These are phyloP conservation scores for Bombus huntii DNA, from an alignment of 1,140 invertebrate species.

Conservation along the genomic window DNA sequence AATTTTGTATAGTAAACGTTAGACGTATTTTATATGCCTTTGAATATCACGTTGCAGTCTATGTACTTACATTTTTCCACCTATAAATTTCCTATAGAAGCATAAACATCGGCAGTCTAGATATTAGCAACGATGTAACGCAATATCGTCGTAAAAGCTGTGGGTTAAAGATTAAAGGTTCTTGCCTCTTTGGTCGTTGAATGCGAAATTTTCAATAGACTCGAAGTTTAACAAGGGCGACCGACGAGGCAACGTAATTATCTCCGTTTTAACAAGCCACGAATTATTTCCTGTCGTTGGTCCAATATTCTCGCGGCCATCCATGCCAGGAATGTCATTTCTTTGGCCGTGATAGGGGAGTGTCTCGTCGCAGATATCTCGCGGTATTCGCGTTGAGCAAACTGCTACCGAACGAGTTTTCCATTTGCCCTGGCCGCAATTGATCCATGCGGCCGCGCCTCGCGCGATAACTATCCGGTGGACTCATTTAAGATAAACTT, in stretches of 20 bases:
- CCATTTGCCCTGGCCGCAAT: slow-evolving; percentile 54
- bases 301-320: slow-evolving; percentile 23
- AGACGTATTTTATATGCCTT: neutral
- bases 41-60: neutral
- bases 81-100: neutral
- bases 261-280: slow-evolving; percentile 59
- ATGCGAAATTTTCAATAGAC: slow-evolving; percentile 31
- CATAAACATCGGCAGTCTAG: neutral
- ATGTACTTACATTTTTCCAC: neutral
- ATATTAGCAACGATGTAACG: slow-evolving; percentile 2
- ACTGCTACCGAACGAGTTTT: slow-evolving; percentile 61
- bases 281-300: slow-evolving; percentile 42
- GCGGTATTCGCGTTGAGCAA: slow-evolving; percentile 44
- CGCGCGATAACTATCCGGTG: slow-evolving; percentile 52
- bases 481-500: slow-evolving; percentile 70
- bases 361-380: slow-evolving; percentile 49
- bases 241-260: slow-evolving; percentile 56
- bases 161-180: slow-evolving; percentile 27
- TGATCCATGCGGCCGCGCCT: slow-evolving; percentile 50
- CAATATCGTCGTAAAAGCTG: neutral
- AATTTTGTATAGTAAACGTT: too few relatives aligned
- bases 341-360: neutral
- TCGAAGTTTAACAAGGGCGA: slow-evolving; percentile 16
- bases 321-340: neutral
- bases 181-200: neutral